phyloP scores from a whole-genome alignment of 2,888 invertebrate genomes.

The Drosophila barbarae region DNA sequence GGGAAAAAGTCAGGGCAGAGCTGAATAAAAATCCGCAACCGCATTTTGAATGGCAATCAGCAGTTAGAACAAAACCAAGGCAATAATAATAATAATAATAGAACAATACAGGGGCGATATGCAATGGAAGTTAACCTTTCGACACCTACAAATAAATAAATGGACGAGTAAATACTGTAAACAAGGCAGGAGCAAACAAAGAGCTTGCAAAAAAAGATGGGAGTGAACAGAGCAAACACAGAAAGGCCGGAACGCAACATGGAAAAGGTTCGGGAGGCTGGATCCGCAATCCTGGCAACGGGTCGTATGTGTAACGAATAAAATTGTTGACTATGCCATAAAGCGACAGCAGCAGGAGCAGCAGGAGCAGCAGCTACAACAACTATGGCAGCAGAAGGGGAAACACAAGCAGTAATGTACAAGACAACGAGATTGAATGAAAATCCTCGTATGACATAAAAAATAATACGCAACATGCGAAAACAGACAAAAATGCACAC shows the following conservation, averaged over 20 bases:
- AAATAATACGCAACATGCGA: slow-evolving; percentile 50
- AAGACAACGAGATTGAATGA: slow-evolving; percentile 59
- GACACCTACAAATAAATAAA: slow-evolving; percentile 68
- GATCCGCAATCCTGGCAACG: slow-evolving; percentile 27
- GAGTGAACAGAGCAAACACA: slow-evolving; percentile 21
- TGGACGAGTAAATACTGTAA: slow-evolving; percentile 56
- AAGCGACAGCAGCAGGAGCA: slow-evolving; percentile 36
- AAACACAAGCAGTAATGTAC: slow-evolving; percentile 28
- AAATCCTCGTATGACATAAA: slow-evolving; percentile 59
- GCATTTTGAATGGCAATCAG: slow-evolving; percentile 46
- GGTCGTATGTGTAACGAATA: slow-evolving; percentile 55
- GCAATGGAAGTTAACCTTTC: slow-evolving; percentile 53
- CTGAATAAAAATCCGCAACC: slow-evolving; percentile 35
- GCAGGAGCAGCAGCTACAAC: slow-evolving; percentile 8
- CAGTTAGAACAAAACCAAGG: slow-evolving; percentile 38
- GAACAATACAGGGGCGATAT: slow-evolving; percentile 29
- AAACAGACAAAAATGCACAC: slow-evolving; percentile 41
- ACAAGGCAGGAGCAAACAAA: slow-evolving; percentile 35
- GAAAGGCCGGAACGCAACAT: slow-evolving; percentile 33
- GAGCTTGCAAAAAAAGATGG: slow-evolving; percentile 8
- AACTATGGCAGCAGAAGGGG: slow-evolving; percentile 10
- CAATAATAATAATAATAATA: slow-evolving; percentile 45
- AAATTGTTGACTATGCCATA: slow-evolving; percentile 64
- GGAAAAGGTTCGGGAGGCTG: slow-evolving; percentile 31
- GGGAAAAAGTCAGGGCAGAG: background rate